Conservation (phyloP, 2,797 vertebrate species). For the Craterocephalus amniculus region DNA sequence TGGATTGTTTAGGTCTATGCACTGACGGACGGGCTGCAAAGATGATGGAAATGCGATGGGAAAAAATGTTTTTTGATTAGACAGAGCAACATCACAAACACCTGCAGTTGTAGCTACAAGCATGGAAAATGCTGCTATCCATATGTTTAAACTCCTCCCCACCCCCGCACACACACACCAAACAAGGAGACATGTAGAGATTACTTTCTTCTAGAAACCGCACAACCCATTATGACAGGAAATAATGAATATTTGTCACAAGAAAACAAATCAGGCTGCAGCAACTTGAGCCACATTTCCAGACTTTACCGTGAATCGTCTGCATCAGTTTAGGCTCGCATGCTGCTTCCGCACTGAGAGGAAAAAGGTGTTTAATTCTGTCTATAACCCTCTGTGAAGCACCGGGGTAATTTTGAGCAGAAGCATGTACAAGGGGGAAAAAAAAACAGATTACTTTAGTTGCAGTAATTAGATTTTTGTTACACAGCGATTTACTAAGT, state of each 20-base stretch:
- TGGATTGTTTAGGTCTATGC: slow-evolving; percentile 15
- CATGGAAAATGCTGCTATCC: slow-evolving; percentile 33
- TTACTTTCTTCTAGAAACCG: background rate
- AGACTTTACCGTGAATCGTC: slow-evolving; percentile 22
- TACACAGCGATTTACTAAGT: slow-evolving; percentile 68
- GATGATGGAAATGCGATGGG: slow-evolving; percentile 11
- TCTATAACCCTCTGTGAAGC: slow-evolving; percentile 36
- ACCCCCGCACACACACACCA: too few relatives aligned
- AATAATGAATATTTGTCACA: slow-evolving; percentile 7
- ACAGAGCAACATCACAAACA: slow-evolving; percentile 25
- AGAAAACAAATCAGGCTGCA: slow-evolving; percentile 8
- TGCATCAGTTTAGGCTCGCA: slow-evolving; percentile 19
- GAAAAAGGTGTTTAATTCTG: background rate
- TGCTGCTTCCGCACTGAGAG: slow-evolving; percentile 21
- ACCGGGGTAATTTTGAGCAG: slow-evolving; percentile 42
- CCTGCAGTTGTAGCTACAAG: slow-evolving; percentile 31
- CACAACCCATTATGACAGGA: background rate
- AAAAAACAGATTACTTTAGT: slow-evolving; percentile 62
- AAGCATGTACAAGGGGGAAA: slow-evolving; percentile 30
- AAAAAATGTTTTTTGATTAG: slow-evolving; percentile 20
- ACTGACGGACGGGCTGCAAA: slow-evolving; percentile 2
- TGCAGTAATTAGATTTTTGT: slow-evolving; percentile 71
- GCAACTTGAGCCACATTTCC: slow-evolving; percentile 12
- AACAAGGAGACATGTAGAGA: slow-evolving; percentile 26
- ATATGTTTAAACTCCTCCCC: slow-evolving; percentile 38